A percentile compares a stretch with the other conserved stretches of the same genome.
These are phyloP conservation scores for Sphinx pinastri DNA, from an alignment of 2,888 invertebrate species.

Conservation along the genomic window DNA sequence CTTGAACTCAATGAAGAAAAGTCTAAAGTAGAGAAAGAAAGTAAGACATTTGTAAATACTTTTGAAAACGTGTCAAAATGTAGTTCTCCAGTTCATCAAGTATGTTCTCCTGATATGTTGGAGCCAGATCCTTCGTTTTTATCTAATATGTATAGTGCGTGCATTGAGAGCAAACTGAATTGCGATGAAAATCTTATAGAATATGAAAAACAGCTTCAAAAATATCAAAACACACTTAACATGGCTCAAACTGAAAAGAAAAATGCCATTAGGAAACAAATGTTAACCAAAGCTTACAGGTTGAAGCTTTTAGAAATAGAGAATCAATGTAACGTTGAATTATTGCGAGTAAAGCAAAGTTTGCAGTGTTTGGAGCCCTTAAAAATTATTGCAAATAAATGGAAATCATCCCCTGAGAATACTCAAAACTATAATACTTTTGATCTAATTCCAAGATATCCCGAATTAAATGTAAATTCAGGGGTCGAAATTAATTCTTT, in stretches of 20 bases:
- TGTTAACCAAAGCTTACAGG: slow-evolving; percentile 75
- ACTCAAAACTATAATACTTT: slow-evolving; percentile 61
- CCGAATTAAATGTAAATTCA: slow-evolving; percentile 58
- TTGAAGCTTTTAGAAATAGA: slow-evolving; percentile 75
- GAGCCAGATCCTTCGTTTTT: slow-evolving; percentile 38
- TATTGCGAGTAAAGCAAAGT: slow-evolving; percentile 74
- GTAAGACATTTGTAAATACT: slow-evolving; percentile 37
- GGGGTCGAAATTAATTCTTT: slow-evolving; percentile 51
- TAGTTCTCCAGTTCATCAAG: slow-evolving; percentile 35
- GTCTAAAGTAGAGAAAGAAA: slow-evolving; percentile 60
- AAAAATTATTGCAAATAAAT: slow-evolving; percentile 69
- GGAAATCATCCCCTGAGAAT: slow-evolving; percentile 61
- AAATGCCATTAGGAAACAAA: slow-evolving; percentile 75
- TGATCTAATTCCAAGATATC: slow-evolving; percentile 67
- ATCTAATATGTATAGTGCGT: slow-evolving; percentile 52
- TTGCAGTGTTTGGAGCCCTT: slow-evolving; percentile 75
- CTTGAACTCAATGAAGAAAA: slow-evolving; percentile 70
- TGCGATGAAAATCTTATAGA: slow-evolving; percentile 72
- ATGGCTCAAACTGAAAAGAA: slow-evolving; percentile 78
- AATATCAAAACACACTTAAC: slow-evolving; percentile 73
- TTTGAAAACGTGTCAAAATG: slow-evolving; percentile 32
- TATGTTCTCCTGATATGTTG: slow-evolving; percentile 38
- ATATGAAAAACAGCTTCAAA: slow-evolving; percentile 76
- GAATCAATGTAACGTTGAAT: slow-evolving; percentile 77
- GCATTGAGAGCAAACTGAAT: slow-evolving; percentile 63